Base-by-base conservation (phyloP, 64 coral and sea anemone species). In the Montipora sp. region DNA sequence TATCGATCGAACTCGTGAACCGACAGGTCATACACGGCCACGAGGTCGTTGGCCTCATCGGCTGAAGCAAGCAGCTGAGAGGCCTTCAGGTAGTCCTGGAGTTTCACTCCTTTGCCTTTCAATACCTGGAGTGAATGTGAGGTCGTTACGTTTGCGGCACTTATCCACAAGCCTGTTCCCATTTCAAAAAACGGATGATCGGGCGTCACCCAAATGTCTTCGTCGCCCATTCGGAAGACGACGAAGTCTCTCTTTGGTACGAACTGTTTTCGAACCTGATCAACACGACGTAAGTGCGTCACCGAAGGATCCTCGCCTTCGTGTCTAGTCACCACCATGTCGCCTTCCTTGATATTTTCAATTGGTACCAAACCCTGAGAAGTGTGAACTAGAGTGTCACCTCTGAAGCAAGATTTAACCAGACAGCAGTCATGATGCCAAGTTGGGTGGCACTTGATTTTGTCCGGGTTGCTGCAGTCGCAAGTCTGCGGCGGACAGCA, bases 391-490 rank as follows among this genome's bases (percentile, higher is more conserved):
- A 94, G 89, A 21, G 95, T 98, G 74, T 98, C 92, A 51, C 95
- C 95, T 44, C 83, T 70, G 61, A 98, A 98, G 46, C 95, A 98
- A 8, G 95, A 98, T 60, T 98, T 98, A 0, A 98, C 48, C 43
- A 98, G 89, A 57, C 95, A 98, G 71, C 95, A 98, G 11, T 94
- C 83, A 27, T 98, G 95, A 51, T 98, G 95, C 95, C 95, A 98
- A 0, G 19, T 72, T 21, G 57, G 49, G 27, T 59, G 80, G 59
- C 95, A 98, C 0, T 80, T 7, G 0, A 58, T 19, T 5, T 96
- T 80, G n/a, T 57, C 53, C 21, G 72, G 77, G 20, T 84, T 61
- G 8, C 89, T 92, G 77, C 95, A 98, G 77, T 91, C 89, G 18
- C 95, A 98, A 1, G 95, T 98, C 75, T 98, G 88, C 7, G 95